Conservation (phyloP, 2,797 vertebrate genomes). For the Microchirus variegatus region DNA sequence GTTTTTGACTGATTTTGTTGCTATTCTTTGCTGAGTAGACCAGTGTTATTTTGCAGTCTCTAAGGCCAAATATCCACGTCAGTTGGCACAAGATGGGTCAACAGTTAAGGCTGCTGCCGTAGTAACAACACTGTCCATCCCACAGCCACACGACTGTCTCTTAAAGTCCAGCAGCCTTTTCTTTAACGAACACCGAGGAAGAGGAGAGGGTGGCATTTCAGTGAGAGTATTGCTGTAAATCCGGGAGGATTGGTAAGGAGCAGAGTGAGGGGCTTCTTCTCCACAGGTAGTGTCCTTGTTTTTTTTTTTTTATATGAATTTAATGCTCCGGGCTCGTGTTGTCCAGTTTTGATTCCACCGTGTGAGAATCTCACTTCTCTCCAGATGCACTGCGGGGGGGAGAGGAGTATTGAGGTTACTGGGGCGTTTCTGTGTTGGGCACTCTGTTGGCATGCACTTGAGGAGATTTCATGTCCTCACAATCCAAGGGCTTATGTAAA, state of each 20-base stretch:
- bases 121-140: constrained; percentile 50
- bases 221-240: constrained; percentile 63
- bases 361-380: constrained; percentile 49
- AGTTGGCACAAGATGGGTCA: constrained; percentile 59
- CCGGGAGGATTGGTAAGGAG: constrained; percentile 44
- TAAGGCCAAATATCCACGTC: constrained; percentile 72
- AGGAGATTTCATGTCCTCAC: constrained; percentile 50
- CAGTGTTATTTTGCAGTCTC: constrained; percentile 59
- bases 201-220: constrained; percentile 48
- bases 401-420: constrained; percentile 46
- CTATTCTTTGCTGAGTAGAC: constrained; percentile 60
- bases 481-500: constrained; percentile 63
- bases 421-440: constrained; percentile 52
- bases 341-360: constrained; percentile 49
- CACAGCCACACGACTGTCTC: constrained; percentile 41
- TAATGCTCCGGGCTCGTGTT: constrained; percentile 24
- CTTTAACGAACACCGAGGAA: constrained; percentile 35
- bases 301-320: constrained; percentile 38
- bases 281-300: constrained; percentile 42
- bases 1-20: constrained; percentile 53
- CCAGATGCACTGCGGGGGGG: constrained; percentile 37
- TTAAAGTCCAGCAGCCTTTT: constrained; percentile 50
- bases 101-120: constrained; percentile 68
- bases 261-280: constrained; percentile 37
- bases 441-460: constrained; percentile 56